A percentile compares a stretch with the other conserved stretches of the same genome.
Evolutionary conservation across 2,888 invertebrate species (phyloP).

Genomic region (Drosophila longiperda): DNA sequence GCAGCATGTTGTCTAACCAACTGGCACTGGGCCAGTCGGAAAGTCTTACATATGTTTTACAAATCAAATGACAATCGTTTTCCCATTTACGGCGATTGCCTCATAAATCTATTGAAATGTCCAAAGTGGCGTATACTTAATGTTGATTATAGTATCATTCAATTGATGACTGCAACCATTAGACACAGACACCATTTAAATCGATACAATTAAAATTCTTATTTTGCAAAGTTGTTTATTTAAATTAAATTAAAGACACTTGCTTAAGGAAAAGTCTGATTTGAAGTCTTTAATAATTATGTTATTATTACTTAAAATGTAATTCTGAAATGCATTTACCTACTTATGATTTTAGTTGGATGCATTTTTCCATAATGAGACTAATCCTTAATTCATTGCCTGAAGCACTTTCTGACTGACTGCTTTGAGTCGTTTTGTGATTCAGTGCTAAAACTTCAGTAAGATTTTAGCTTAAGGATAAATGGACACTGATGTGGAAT

Average conservation of each 20-base stretch:
- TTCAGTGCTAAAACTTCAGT: conserved; percentile 14
- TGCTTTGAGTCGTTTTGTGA: conserved; percentile 17
- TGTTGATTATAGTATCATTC: conserved; percentile 57
- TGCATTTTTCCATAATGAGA: neutral
- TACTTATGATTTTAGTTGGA: conserved; percentile 9
- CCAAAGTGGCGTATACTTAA: conserved; percentile 56
- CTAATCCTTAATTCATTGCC: conserved; percentile 25
- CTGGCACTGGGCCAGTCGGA: conserved; percentile 67
- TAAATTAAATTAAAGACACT: neutral
- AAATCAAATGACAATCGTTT: conserved; percentile 72
- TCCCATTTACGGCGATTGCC: conserved; percentile 48
- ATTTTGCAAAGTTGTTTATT: neutral
- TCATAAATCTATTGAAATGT: conserved; percentile 63
- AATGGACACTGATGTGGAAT: conserved; percentile 13
- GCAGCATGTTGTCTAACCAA: conserved; percentile 52
- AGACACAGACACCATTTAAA: neutral
- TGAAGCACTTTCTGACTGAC: conserved; percentile 23
- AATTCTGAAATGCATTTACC: neutral
- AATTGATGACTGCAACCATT: conserved; percentile 11
- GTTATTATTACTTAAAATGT: neutral
- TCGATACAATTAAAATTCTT: neutral
- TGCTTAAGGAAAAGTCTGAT: neutral
- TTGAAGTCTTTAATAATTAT: neutral
- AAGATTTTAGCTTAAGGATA: conserved; percentile 15
- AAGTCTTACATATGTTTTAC: conserved; percentile 44